A percentile compares a stretch with the other conserved stretches of the same genome.
These are phyloP conservation scores for Protonemura montana DNA, from an alignment of 2,888 invertebrate genomes.

Conservation along the genomic window DNA sequence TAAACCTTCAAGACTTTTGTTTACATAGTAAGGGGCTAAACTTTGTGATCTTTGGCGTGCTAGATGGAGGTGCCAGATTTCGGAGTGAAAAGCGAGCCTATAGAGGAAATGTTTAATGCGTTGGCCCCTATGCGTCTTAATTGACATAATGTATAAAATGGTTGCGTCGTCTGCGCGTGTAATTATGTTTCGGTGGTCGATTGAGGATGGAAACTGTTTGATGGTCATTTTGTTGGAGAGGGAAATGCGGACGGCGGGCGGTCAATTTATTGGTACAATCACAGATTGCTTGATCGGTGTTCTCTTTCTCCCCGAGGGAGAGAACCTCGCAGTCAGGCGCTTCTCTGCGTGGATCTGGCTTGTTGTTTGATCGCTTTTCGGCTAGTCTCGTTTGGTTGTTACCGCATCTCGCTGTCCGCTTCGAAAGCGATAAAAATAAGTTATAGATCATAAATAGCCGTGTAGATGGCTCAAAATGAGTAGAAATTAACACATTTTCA, in stretches of 20 bases:
- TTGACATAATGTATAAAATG: neutral
- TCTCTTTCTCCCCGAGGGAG: neutral
- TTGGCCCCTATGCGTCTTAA: neutral
- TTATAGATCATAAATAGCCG: neutral
- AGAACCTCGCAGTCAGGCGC: no score
- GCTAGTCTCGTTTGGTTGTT: no score
- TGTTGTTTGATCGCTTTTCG: no score
- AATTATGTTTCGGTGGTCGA: neutral
- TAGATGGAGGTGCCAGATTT: neutral
- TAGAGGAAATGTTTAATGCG: neutral
- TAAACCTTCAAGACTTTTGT: neutral
- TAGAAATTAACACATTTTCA: conserved; percentile 5
- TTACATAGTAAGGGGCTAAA: neutral
- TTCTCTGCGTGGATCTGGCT: no score
- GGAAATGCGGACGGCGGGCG: neutral
- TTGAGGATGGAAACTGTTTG: neutral
- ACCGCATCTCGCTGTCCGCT: neutral
- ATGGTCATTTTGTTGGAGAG: neutral
- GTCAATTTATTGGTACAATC: neutral
- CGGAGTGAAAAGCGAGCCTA: neutral
- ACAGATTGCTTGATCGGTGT: neutral
- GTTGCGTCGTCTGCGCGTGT: neutral
- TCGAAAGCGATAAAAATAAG: neutral
- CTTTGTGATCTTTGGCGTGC: neutral
- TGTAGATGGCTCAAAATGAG: neutral